Percentiles rank a stretch among this genome's conserved stretches.
phyloP scores from a whole-genome alignment of 2,888 invertebrate species.

The Caenorhabditis drosophilae region DNA sequence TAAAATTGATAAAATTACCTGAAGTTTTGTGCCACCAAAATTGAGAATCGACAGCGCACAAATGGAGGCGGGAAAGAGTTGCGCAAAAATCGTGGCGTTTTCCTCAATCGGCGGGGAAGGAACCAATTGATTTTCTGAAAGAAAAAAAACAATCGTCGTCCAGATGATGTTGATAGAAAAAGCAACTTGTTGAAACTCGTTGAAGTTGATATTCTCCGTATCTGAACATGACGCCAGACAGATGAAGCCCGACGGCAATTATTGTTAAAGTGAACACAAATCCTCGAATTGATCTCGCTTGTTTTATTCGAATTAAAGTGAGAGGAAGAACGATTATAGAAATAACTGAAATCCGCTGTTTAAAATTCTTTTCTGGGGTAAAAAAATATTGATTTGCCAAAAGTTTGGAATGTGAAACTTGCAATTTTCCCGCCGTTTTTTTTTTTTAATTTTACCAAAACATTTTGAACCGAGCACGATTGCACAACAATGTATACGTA shows the following conservation, averaged over 20 bases:
- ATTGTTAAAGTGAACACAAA: conserved; percentile 33
- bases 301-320: conserved; percentile 15
- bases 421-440: not conserved
- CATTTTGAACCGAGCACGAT: too few species aligned
- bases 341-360: conserved; percentile 13
- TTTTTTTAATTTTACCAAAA: not conserved
- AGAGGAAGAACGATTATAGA: conserved; percentile 24
- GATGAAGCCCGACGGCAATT: conserved; percentile 26
- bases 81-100: conserved; percentile 21
- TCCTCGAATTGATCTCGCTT: conserved; percentile 15
- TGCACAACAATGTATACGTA: too few species aligned
- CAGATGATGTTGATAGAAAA: not conserved
- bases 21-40: conserved; percentile 28
- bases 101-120: conserved; percentile 19
- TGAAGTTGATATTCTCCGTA: conserved; percentile 32
- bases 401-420: not conserved
- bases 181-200: conserved; percentile 16
- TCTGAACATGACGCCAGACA: conserved; percentile 29
- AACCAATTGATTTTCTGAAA: conserved; percentile 21
- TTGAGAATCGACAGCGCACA: conserved; percentile 30
- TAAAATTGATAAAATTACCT: not conserved
- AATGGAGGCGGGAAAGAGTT: conserved; percentile 30
- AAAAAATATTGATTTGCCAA: not conserved
- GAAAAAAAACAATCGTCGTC: not conserved
- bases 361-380: not conserved